Evolutionary conservation across 1,140 invertebrate species (phyloP).

Genomic region (Zaprionus inermis): DNA sequence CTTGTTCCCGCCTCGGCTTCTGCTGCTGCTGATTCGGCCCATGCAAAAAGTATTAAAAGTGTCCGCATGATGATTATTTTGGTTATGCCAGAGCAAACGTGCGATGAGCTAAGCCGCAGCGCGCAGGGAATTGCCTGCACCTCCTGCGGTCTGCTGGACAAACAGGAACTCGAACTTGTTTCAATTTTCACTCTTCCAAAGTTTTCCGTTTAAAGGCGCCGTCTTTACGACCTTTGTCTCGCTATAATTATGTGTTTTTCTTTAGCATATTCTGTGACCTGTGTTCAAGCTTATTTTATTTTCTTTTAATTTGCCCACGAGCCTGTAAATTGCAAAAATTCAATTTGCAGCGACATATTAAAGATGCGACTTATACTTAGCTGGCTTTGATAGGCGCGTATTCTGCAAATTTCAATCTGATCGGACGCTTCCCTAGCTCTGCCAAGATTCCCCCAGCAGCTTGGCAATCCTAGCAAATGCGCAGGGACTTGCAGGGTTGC

Average conservation of each 20-base stretch:
- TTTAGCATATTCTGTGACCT: too few species aligned
- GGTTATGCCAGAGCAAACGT: slow-evolving; percentile 57
- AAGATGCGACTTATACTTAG: too few species aligned
- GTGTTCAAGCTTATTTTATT: neutral
- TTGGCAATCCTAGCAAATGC: too few species aligned
- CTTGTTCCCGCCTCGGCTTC: slow-evolving; percentile 53
- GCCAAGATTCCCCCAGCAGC: too few species aligned
- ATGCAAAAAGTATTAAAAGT: slow-evolving; percentile 77
- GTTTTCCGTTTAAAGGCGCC: neutral
- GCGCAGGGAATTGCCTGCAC: slow-evolving; percentile 59
- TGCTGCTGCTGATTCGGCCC: neutral
- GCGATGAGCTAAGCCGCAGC: slow-evolving; percentile 42
- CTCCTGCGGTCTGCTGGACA: neutral
- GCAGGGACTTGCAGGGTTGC: slow-evolving; percentile 27
- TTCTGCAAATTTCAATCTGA: too few species aligned
- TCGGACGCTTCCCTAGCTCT: too few species aligned
- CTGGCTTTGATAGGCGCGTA: too few species aligned
- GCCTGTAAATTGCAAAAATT: too few species aligned
- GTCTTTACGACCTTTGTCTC: neutral
- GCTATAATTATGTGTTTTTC: slow-evolving; percentile 2
- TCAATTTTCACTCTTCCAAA: slow-evolving; percentile 2
- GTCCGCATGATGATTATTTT: slow-evolving; percentile 82
- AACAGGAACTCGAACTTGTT: neutral
- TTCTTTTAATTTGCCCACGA: too few species aligned
- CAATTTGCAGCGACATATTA: too few species aligned